A percentile compares a stretch with the other conserved stretches of the same genome.
These are phyloP conservation scores for Ancistrus triradiatus DNA, from an alignment of 2,113 vertebrate species.

Conservation along the genomic window DNA sequence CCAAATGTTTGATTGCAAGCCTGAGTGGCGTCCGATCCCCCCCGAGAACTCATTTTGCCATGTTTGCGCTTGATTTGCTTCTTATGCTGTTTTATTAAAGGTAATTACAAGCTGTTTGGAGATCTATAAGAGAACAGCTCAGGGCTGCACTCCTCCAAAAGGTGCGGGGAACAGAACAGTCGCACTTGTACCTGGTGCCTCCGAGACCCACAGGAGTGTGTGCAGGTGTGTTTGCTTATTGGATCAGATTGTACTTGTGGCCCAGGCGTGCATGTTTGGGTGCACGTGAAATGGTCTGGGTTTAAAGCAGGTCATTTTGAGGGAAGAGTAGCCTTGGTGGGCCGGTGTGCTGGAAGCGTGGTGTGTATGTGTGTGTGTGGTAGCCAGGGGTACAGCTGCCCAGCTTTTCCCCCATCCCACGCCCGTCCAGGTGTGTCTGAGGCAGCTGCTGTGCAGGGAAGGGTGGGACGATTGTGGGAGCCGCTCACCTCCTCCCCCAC, in stretches of 20 bases:
- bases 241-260: constrained; percentile 2
- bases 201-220: constrained; percentile 28
- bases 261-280: too few species aligned
- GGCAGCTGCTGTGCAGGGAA: constrained; percentile 66
- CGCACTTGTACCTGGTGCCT: constrained; percentile 30
- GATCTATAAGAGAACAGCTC: constrained; percentile 64
- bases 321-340: background rate
- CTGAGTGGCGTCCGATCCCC: constrained; percentile 58
- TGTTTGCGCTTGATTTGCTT: constrained; percentile 78
- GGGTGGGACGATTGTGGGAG: constrained; percentile 50
- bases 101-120: constrained; percentile 83
- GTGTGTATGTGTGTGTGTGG: constrained; percentile 17
- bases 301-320: background rate
- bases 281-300: too few species aligned
- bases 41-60: constrained; percentile 74
- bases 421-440: constrained; percentile 70
- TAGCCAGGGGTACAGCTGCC: constrained; percentile 36
- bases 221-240: constrained; percentile 12
- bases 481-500: constrained; percentile 18
- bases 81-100: constrained; percentile 79
- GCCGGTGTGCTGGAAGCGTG: constrained; percentile 8
- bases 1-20: constrained; percentile 55
- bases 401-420: constrained; percentile 40
- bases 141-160: constrained; percentile 47
- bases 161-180: constrained; percentile 53